A percentile compares a stretch with the other conserved stretches of the same genome.
Conservation (phyloP, 2,113 vertebrate species). For the Varanus salvator region DNA sequence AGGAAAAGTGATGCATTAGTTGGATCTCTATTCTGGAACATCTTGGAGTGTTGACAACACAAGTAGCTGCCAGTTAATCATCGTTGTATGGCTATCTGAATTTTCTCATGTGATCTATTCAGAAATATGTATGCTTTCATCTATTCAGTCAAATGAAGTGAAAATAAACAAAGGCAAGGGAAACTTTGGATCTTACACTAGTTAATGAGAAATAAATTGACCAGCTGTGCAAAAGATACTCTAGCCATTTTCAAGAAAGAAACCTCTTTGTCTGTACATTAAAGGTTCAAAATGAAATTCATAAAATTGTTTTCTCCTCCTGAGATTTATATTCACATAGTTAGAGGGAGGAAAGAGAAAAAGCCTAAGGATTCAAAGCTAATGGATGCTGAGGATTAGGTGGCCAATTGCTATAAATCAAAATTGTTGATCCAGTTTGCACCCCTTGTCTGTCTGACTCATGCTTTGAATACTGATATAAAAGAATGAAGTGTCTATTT, state of each 20-base stretch:
- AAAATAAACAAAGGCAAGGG: conserved; percentile 56
- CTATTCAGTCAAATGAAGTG: conserved; percentile 33
- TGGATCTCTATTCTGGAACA: not conserved
- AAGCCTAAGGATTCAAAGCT: conserved; percentile 28
- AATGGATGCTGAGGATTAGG: not conserved
- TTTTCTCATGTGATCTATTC: conserved; percentile 56
- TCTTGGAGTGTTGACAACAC: not conserved
- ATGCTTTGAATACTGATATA: conserved; percentile 19
- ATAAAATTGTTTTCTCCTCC: conserved; percentile 46
- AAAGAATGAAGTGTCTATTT: not conserved
- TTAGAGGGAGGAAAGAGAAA: conserved; percentile 12
- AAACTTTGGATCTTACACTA: conserved; percentile 51
- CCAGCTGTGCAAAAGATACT: conserved; percentile 36
- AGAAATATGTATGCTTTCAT: conserved; percentile 42
- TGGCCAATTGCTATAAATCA: conserved; percentile 30
- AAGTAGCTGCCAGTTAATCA: not conserved
- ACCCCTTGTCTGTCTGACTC: conserved; percentile 36
- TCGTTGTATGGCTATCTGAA: not conserved
- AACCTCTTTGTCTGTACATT: not conserved
- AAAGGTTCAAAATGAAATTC: conserved; percentile 51
- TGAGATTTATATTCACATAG: conserved; percentile 12
- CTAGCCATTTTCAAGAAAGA: conserved; percentile 47
- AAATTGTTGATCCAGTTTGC: conserved; percentile 31
- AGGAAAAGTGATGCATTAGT: not conserved
- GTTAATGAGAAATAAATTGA: conserved; percentile 64